Evolutionary conservation across 2,888 invertebrate species (phyloP), one percentile per base, ranked within the genome.

Genomic region (Epinotia nisella): DNA sequence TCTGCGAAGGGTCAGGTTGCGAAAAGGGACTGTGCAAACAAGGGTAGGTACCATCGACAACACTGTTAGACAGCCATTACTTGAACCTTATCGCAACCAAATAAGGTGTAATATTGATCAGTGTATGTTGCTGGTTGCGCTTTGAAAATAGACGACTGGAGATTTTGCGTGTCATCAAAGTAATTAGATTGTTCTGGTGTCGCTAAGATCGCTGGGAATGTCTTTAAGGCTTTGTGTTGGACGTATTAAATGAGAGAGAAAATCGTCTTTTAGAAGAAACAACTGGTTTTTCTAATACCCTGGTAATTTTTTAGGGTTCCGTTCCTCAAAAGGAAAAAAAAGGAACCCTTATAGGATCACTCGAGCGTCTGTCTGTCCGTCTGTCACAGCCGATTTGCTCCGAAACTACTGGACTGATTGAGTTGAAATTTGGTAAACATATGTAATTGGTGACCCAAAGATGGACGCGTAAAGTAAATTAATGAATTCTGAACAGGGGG

Each of bases 141-240:
- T 70, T 79, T 78, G 77, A 79, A 81, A 83, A 78, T 77, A 75
- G 74, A 75, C 71, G 35, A 17, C 61, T 49, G 66, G 71, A 78
- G 76, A 79, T 74, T 67, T 76, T 55, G 70, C 78, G 76, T 77
- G 82, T 81, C 82, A 78, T 80, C 79, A 75, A 76, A 78, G 77
- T 78, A 79, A 82, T 83, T 81, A 80, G 78, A 80, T 79, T 79
- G 81, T 77, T 71, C 74, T 68, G 70, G 74, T 62, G 56, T 49
- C 51, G 69, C 66, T 65, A 39, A 71, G 62, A 21, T 11, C 60
- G 68, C 41, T 41, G 51, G 62, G 67, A 66, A 68, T 70, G 64
- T 53, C 70, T 73, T 72, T 71, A 39, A 45, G 70, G 62, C 53
- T 70, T 64, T 69, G 70, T 59, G 19, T 58, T 19, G 60, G n/a